Evolutionary conservation across 2,797 vertebrate species (phyloP).

Genomic region (Tauraco hartlaubi): DNA sequence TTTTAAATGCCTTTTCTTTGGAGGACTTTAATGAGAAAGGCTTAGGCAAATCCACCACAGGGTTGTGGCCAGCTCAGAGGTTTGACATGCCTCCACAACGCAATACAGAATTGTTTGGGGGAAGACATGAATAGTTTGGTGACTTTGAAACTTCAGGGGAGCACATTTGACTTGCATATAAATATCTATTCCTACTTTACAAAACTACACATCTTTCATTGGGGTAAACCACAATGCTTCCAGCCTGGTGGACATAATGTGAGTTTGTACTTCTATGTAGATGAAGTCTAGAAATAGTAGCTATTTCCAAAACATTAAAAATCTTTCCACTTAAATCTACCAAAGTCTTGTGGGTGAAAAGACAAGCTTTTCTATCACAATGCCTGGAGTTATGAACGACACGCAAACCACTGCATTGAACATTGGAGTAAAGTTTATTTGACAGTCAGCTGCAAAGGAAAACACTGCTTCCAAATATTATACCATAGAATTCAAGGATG

Average conservation of each 20-base stretch:
- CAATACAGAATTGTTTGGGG: neutral
- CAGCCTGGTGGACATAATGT: neutral
- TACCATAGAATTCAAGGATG: neutral
- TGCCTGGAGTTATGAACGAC: neutral
- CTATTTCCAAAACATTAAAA: neutral
- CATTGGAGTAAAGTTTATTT: neutral
- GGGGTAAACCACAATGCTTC: neutral
- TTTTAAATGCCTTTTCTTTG: neutral
- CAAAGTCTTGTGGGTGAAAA: neutral
- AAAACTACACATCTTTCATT: neutral
- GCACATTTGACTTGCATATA: rapidly evolving
- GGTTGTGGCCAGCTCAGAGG: neutral
- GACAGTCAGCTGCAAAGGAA: neutral
- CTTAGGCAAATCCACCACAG: neutral
- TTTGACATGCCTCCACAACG: neutral
- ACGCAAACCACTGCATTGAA: neutral
- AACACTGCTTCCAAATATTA: neutral
- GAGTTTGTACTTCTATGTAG: neutral
- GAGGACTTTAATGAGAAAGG: neutral
- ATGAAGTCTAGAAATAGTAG: neutral
- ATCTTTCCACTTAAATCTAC: neutral
- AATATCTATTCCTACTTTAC: neutral
- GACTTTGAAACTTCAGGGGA: neutral
- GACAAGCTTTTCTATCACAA: neutral
- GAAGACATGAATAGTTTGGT: neutral